Conservation (phyloP, 2,888 invertebrate species). For the Lochmaea crataegi region DNA sequence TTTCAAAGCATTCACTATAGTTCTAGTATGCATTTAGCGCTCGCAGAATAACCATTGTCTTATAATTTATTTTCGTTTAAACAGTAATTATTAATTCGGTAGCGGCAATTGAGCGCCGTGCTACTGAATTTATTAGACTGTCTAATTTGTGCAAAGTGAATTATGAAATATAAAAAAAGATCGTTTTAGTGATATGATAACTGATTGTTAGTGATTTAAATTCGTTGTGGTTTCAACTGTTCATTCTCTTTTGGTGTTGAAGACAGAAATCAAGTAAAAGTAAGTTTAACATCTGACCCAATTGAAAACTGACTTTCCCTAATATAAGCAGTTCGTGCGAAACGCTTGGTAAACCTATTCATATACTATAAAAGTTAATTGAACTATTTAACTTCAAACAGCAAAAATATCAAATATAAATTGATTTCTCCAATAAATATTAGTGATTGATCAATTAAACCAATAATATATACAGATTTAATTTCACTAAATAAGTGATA, state of each 20-base stretch:
- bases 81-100: neutral
- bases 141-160: constrained; percentile 11
- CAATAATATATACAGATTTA: no score
- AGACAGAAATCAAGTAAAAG: constrained; percentile 43
- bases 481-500: no score
- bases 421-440: no score
- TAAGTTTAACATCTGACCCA: constrained; percentile 43
- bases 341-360: no score
- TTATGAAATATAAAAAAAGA: constrained; percentile 15
- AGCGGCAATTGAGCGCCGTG: neutral
- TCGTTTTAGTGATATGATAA: constrained; percentile 19
- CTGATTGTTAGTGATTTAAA: constrained; percentile 19
- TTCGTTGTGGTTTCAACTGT: constrained; percentile 24
- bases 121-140: no score
- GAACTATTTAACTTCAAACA: no score
- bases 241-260: constrained; percentile 28
- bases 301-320: constrained; percentile 42
- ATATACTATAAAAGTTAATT: no score
- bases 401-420: neutral
- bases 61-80: constrained; percentile 1
- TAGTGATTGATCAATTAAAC: no score
- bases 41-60: constrained; percentile 35
- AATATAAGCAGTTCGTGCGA: constrained; percentile 8
- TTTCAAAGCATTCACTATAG: constrained; percentile 49
- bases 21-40: constrained; percentile 45